phyloP scores from a whole-genome alignment of 2,113 vertebrate species.

The Parotia lawesii region DNA sequence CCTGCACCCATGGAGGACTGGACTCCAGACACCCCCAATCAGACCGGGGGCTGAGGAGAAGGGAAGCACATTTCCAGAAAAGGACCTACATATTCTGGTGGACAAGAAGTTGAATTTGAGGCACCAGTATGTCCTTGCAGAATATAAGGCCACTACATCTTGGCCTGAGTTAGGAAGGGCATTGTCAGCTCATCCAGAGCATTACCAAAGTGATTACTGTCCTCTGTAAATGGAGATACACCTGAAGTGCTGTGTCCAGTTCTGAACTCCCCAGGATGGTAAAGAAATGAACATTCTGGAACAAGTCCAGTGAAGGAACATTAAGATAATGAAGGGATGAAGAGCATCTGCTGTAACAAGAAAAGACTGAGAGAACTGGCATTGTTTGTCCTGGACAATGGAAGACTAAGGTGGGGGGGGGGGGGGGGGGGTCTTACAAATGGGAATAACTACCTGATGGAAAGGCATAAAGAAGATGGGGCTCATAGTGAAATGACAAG shows the following conservation, averaged over 20 bases:
- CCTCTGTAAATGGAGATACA: background rate
- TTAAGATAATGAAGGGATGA: background rate
- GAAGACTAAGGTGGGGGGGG: background rate
- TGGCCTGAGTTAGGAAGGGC: background rate
- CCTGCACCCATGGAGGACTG: rapidly evolving
- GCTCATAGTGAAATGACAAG: background rate
- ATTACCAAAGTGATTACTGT: background rate
- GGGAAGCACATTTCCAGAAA: background rate
- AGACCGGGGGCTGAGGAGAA: background rate
- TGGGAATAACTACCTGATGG: background rate
- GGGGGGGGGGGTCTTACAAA: background rate
- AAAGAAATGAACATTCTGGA: background rate
- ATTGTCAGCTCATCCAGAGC: background rate
- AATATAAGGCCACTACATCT: background rate
- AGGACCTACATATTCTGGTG: background rate
- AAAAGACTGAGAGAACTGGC: background rate
- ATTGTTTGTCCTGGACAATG: background rate
- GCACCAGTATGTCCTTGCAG: background rate
- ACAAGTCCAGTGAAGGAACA: background rate
- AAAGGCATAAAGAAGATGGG: background rate
- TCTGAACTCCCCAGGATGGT: background rate
- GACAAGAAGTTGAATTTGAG: background rate
- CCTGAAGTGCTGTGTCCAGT: background rate
- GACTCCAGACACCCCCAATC: background rate
- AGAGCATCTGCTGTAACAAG: background rate